Evolutionary conservation across 2,113 vertebrate species (phyloP).

Genomic region (Camelus bactrianus): DNA sequence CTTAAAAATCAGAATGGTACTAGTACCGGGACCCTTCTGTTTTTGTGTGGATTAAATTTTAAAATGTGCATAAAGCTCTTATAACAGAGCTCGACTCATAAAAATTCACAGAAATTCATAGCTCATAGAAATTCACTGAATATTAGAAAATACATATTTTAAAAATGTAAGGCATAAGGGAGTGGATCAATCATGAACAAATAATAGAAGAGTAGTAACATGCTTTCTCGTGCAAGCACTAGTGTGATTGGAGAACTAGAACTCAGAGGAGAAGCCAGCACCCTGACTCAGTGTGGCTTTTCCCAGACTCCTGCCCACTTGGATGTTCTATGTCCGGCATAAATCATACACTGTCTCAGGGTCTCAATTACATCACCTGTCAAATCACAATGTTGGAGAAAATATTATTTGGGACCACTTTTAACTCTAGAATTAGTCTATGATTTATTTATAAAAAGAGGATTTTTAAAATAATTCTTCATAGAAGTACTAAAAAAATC

Average conservation of each 20-base stretch:
- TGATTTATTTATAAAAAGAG: slow-evolving; percentile 18
- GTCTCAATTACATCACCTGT: background rate
- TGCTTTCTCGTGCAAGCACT: background rate
- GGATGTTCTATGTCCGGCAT: no score
- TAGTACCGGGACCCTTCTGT: background rate
- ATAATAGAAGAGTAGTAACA: background rate
- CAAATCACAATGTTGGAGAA: background rate
- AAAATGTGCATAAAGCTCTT: background rate
- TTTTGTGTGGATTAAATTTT: background rate
- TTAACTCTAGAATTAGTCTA: background rate
- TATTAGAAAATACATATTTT: background rate
- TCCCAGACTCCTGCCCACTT: background rate
- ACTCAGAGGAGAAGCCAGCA: background rate
- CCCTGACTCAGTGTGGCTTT: background rate
- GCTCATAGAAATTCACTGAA: background rate
- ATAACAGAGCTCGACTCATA: background rate
- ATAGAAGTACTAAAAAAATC: background rate
- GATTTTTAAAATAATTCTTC: background rate
- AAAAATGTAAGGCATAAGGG: background rate
- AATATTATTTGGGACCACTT: background rate
- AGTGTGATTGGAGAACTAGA: background rate
- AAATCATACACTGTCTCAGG: background rate
- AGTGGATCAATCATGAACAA: background rate
- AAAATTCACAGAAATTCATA: background rate
- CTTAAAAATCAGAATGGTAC: background rate